Percentiles rank a stretch among this genome's conserved stretches.
Evolutionary conservation across 37 sponge, comb jelly and placozoan species (phyloP).

Genomic region (Amphimedon queenslandica): DNA sequence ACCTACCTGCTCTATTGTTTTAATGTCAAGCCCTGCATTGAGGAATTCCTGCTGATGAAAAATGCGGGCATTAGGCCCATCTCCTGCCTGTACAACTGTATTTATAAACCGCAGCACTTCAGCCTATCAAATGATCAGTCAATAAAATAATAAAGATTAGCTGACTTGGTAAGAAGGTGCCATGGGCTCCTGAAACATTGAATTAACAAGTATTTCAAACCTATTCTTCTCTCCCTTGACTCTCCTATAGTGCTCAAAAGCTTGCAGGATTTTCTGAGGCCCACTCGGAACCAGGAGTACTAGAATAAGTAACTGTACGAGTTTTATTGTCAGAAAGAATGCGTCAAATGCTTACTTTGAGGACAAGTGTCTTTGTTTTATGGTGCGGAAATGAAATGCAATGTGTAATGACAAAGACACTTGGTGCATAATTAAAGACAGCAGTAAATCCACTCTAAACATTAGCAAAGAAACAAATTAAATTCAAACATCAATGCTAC

Average conservation of each 20-base stretch:
- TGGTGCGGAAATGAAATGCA: conserved; percentile 27
- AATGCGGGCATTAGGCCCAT: conserved; percentile 57
- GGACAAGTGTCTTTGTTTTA: conserved; percentile 37
- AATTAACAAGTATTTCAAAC: conserved; percentile 43
- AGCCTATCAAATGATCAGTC: conserved; percentile 18
- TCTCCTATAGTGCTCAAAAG: conserved; percentile 55
- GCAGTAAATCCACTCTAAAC: conserved; percentile 78
- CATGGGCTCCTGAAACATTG: conserved; percentile 64
- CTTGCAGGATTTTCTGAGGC: conserved; percentile 57
- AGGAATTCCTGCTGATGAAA: conserved; percentile 86
- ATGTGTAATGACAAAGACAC: conserved; percentile 43
- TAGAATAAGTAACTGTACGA: conserved; percentile 53
- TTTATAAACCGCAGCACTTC: conserved; percentile 74
- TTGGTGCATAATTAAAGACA: conserved; percentile 59
- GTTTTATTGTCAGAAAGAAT: neutral
- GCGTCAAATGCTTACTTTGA: conserved; percentile 48
- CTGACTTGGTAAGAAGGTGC: conserved; percentile 68
- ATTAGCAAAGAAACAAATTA: no score
- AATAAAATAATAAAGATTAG: neutral
- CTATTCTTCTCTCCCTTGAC: conserved; percentile 44
- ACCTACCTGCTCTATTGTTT: conserved; percentile 56
- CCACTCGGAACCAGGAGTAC: conserved; percentile 71
- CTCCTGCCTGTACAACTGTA: conserved; percentile 67
- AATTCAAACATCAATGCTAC: no score
- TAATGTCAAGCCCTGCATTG: conserved; percentile 64